Evolutionary conservation across 1,140 invertebrate genomes (phyloP), one percentile per base, ranked within the genome.

Genomic region (Ephestia elutella): DNA sequence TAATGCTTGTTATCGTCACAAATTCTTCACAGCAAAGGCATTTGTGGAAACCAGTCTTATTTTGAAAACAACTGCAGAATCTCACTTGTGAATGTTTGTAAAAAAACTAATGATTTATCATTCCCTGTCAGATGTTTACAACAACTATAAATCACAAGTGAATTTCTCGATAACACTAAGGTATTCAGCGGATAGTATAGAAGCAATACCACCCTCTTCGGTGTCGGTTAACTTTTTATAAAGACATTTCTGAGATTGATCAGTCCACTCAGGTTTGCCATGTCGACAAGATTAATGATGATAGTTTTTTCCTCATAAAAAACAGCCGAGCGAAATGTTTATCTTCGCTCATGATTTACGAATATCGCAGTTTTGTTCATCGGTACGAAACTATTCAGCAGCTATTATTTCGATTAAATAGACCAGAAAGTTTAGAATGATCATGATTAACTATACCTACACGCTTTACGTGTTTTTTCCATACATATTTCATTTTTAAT

Each of bases 331-430:
- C 50, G 19, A 50, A 51, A 56, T 68, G 75, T 71, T 72, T 71
- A 68, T 44, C 65, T 49, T 67, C 62, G 54, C 63, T 48, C 58
- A 59, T 71, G 68, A 68, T 78, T 71, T 74, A 76, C 66, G 59
- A 59, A 62, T 48, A 66, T 58, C 49, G 50, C n/a, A 19, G 35
- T 25, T 48, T 56, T 48, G 25, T 44, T 44, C 38, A 44, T 10
- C 13, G 38, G 38, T 5, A 15, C 38, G 38, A 44, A 44, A n/a
- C 13, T 44, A 44, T 44, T 44, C 38, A 5, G 15, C 38, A 32
- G 25, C 30, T 32, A 32, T 32, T 7, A 4, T 32, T 28, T 28
- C 25, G 8, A 28, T 28, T 28, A 28, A 28, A 11, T 32, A 25
- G 2, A 25, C 21, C 7, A 25, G 21, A n/a, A n/a, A n/a, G 25